Percentiles rank a stretch among this genome's conserved stretches.
Conservation (phyloP, 1,140 invertebrate species). For the Orchestia grillus region DNA sequence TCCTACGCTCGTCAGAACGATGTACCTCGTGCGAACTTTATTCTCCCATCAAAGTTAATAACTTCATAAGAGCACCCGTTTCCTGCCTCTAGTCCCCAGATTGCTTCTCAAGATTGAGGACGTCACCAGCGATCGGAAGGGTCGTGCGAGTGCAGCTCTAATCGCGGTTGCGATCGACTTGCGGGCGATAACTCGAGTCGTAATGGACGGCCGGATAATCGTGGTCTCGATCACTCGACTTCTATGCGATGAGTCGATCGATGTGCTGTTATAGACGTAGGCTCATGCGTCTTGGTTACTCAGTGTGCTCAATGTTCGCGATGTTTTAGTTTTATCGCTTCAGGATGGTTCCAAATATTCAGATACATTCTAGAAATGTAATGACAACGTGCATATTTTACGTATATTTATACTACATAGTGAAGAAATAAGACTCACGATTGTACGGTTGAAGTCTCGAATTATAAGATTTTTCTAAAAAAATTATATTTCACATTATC, state of each 20-base stretch:
- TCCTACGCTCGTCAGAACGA: background rate
- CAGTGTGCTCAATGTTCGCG: no score
- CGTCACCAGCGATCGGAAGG: background rate
- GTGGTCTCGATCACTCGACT: background rate
- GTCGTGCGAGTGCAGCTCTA: background rate
- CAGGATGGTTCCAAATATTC: no score
- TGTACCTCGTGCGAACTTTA: constrained; percentile 28
- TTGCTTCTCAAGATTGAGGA: constrained; percentile 16
- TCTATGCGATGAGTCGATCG: background rate
- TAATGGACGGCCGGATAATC: background rate
- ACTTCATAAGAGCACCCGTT: constrained; percentile 40
- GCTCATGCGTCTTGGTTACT: no score
- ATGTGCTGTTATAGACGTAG: no score
- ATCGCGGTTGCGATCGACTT: background rate
- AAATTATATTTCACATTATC: no score
- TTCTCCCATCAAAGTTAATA: constrained; percentile 28
- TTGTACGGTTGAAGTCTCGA: no score
- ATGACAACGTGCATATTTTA: no score
- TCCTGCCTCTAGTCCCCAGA: background rate
- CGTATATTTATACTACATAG: no score
- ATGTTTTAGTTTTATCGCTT: no score
- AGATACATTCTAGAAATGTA: no score
- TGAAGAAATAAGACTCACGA: no score
- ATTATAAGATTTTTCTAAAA: no score
- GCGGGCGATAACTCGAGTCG: background rate